Base-by-base conservation (phyloP, 2,888 invertebrate species). In the Mayetiola destructor region DNA sequence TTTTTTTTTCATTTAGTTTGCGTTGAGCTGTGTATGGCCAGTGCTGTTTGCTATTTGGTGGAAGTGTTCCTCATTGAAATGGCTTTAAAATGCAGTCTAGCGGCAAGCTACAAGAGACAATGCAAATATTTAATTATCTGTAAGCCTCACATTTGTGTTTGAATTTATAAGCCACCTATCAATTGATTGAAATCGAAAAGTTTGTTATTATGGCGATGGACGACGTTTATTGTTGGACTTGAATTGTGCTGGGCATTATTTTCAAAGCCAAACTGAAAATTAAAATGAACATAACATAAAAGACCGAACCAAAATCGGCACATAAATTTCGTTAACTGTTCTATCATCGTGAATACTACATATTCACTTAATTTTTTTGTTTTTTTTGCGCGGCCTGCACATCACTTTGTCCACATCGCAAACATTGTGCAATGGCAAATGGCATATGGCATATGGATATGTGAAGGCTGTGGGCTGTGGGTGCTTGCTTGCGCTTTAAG, bases 101-200 rank as follows among this genome's bases (percentile, higher is more conserved):
- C 39, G 18, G 39, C n/a, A 18, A 9, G n/a, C n/a, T n/a, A 48
- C 48, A 27, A 48, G 27, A 48, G 48, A 48, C 48, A 48, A 48
- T 48, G 48, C 27, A 48, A 27, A 48, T 48, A 48, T 48, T 48
- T 48, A 48, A 48, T 48, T 48, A 48, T 48, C 48, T 48, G 27
- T 27, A 14, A 16, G 27, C 48, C 27, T 48, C 27, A n/a, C 27
- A 27, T 27, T 27, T 27, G 23, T 48, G 48, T 48, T 23, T 48
- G 48, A 48, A 48, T 27, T 48, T 48, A 48, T 48, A 48, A 27
- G 48, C n/a, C 48, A 48, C 48, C 27, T 48, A 48, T 27, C 27
- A 48, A 27, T 27, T 27, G 48, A 48, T 48, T 48, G 27, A 48
- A 27, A 48, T 48, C 48, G 27, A 48, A 48, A 27, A 27, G 27